phyloP scores from a whole-genome alignment of 2,888 invertebrate genomes.

The Beris morrisii region DNA sequence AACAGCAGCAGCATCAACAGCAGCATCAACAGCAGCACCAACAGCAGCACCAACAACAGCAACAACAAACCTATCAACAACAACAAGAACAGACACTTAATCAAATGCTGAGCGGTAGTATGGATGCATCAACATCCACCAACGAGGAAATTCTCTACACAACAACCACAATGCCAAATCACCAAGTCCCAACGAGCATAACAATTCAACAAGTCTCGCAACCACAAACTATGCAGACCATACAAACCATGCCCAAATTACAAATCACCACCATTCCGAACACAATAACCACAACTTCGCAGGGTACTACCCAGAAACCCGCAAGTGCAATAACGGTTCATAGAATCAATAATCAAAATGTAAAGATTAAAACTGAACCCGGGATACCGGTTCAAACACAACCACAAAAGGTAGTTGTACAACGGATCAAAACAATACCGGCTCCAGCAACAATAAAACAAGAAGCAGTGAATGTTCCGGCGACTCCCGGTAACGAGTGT shows the following conservation, averaged over 20 bases:
- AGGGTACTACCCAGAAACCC: conserved; percentile 40
- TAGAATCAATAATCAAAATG: conserved; percentile 37
- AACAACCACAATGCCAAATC: conserved; percentile 41
- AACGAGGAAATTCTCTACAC: conserved; percentile 42
- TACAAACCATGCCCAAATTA: conserved; percentile 33
- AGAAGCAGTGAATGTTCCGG: not conserved
- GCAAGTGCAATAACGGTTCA: conserved; percentile 38
- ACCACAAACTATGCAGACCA: conserved; percentile 33
- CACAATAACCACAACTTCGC: conserved; percentile 37
- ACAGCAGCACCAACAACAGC: conserved; percentile 32
- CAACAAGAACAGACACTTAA: conserved; percentile 23
- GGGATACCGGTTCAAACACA: conserved; percentile 43
- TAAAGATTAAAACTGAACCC: conserved; percentile 33
- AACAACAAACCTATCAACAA: conserved; percentile 37
- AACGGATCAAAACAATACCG: conserved; percentile 5
- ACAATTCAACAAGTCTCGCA: conserved; percentile 43
- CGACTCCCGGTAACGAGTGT: conserved; percentile 52
- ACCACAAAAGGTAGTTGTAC: conserved; percentile 40
- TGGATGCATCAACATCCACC: conserved; percentile 46
- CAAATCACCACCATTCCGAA: conserved; percentile 40
- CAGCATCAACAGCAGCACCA: conserved; percentile 42
- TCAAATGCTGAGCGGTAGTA: conserved; percentile 35
- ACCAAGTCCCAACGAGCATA: conserved; percentile 33
- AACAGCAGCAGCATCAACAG: conserved; percentile 30
- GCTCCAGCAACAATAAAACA: conserved; percentile 33